Conservation (phyloP, 2,888 invertebrate genomes). For the Dichetophora obliterata region DNA sequence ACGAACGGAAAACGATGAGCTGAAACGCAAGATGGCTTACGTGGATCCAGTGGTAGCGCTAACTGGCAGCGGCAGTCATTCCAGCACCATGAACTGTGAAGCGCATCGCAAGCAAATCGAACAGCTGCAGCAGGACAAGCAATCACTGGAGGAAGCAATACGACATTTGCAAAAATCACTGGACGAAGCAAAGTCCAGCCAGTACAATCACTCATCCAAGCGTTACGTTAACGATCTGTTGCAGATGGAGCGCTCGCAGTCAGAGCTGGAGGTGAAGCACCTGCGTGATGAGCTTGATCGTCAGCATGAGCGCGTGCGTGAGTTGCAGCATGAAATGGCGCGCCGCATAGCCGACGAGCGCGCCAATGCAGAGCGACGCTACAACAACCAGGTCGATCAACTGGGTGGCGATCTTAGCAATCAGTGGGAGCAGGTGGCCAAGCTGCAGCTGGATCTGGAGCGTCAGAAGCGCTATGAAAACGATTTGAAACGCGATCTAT, state of each 20-base stretch:
- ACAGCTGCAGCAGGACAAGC: constrained; percentile 79
- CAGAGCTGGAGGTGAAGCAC: constrained; percentile 82
- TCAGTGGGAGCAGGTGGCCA: constrained; percentile 85
- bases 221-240: constrained; percentile 82
- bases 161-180: constrained; percentile 77
- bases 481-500: constrained; percentile 82
- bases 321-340: constrained; percentile 81
- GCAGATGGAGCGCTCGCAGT: constrained; percentile 81
- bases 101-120: constrained; percentile 80
- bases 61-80: constrained; percentile 42
- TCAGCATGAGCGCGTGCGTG: constrained; percentile 81
- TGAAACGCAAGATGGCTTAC: constrained; percentile 66
- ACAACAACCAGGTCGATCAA: constrained; percentile 83
- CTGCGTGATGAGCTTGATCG: constrained; percentile 83
- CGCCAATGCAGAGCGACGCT: constrained; percentile 79
- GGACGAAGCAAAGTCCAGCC: constrained; percentile 74
- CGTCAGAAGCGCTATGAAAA: constrained; percentile 82
- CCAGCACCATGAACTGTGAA: constrained; percentile 61
- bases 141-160: constrained; percentile 77
- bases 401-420: constrained; percentile 82
- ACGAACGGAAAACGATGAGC: constrained; percentile 76
- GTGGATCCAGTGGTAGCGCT: constrained; percentile 54
- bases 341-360: constrained; percentile 80
- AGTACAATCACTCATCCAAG: constrained; percentile 69
- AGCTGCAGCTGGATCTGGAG: constrained; percentile 83